Conservation (phyloP, 1,140 invertebrate genomes). For the Apis cerana region DNA sequence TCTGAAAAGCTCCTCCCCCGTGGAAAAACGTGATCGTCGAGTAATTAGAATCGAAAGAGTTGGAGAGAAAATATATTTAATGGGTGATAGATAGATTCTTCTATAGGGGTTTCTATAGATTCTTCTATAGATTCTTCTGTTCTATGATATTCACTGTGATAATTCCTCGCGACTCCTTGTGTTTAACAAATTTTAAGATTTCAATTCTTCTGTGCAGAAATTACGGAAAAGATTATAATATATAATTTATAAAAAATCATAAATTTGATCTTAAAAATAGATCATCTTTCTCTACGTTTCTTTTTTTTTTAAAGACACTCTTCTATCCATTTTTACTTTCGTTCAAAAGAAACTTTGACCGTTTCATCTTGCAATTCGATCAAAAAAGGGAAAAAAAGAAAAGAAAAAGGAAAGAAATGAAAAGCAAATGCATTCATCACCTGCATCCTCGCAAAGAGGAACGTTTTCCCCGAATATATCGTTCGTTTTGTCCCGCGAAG, state of each 20-base stretch:
- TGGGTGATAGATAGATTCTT: not conserved
- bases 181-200: too few species aligned
- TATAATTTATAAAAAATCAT: too few species aligned
- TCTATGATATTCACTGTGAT: too few species aligned
- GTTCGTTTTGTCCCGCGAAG: conserved; percentile 44
- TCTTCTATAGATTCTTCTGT: too few species aligned
- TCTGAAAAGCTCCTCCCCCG: not conserved
- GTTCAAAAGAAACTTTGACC: not conserved
- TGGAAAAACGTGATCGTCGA: not conserved
- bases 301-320: too few species aligned
- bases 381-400: not conserved
- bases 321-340: not conserved
- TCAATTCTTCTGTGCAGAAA: too few species aligned
- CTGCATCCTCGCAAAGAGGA: conserved; percentile 18
- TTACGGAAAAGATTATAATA: too few species aligned
- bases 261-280: too few species aligned
- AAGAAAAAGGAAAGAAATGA: not conserved
- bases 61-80: not conserved
- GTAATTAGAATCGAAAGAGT: not conserved
- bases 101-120: too few species aligned
- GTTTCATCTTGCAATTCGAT: not conserved
- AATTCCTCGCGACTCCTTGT: too few species aligned
- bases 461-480: conserved; percentile 37
- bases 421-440: conserved; percentile 3
- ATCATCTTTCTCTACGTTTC: too few species aligned